phyloP scores from a whole-genome alignment of 1,140 invertebrate genomes.

The Dufourea novaeangliae region DNA sequence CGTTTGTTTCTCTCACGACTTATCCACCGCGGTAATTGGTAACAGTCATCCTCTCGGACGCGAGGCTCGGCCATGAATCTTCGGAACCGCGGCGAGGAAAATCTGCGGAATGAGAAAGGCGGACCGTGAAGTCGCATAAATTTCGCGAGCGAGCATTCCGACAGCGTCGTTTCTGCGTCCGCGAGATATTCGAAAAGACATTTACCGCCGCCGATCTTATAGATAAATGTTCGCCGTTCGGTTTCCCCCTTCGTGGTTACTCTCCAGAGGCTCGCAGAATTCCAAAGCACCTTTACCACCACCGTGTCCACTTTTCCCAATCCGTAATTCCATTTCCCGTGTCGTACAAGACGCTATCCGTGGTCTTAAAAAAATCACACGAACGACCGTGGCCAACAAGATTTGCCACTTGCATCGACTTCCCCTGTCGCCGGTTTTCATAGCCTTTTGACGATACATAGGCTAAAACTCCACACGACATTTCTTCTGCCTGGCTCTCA shows the following conservation, averaged over 20 bases:
- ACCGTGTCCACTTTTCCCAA: neutral
- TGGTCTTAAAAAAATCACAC: neutral
- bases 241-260: no score
- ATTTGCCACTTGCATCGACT: neutral
- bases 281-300: no score
- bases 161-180: neutral
- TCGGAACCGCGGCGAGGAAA: neutral
- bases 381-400: neutral
- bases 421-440: neutral
- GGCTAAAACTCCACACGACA: no score
- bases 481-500: neutral
- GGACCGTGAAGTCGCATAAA: neutral
- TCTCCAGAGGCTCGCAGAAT: no score
- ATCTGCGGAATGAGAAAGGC: neutral
- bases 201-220: neutral
- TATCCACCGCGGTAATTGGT: neutral
- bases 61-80: neutral
- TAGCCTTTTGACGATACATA: no score
- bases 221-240: slow-evolving; percentile 31
- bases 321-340: no score
- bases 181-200: neutral
- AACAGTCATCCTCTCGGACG: neutral
- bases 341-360: no score
- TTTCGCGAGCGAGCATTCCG: neutral
- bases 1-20: neutral